A percentile compares a stretch with the other conserved stretches of the same genome.
These are phyloP conservation scores for Brevipalpus yothersi DNA, from an alignment of 1,140 invertebrate genomes.

Conservation along the genomic window DNA sequence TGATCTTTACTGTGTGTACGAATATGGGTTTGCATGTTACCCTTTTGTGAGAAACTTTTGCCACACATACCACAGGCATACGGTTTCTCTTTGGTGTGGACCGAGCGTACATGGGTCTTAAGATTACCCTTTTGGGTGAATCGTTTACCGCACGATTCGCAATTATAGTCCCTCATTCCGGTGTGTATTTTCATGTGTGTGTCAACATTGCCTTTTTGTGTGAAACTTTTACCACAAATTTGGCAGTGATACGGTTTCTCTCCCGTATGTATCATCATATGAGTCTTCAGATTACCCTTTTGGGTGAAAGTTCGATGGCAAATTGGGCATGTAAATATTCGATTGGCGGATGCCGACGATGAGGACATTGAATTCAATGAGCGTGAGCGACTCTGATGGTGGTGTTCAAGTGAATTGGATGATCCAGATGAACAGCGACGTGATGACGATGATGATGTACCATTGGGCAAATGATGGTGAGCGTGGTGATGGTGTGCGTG, in stretches of 20 bases:
- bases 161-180: constrained; percentile 15
- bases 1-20: constrained; percentile 56
- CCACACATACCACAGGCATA: constrained; percentile 16
- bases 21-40: constrained; percentile 74
- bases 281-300: constrained; percentile 24
- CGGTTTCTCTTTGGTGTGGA: constrained; percentile 42
- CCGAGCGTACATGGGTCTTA: constrained; percentile 84
- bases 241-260: constrained; percentile 21
- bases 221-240: constrained; percentile 17
- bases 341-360: constrained; percentile 3
- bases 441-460: not conserved
- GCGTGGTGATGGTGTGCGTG: not conserved
- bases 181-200: constrained; percentile 20
- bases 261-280: constrained; percentile 31
- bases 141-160: constrained; percentile 23
- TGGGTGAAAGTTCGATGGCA: constrained; percentile 16
- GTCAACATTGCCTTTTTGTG: constrained; percentile 18
- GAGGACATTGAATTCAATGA: not conserved
- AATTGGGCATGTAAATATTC: constrained; percentile 15
- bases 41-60: constrained; percentile 18
- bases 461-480: not conserved
- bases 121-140: constrained; percentile 25
- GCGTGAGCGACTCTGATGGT: not conserved
- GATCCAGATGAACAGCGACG: not conserved
- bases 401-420: not conserved